Conservation (phyloP, 2,113 vertebrate species). For the Arvicanthis niloticus region DNA sequence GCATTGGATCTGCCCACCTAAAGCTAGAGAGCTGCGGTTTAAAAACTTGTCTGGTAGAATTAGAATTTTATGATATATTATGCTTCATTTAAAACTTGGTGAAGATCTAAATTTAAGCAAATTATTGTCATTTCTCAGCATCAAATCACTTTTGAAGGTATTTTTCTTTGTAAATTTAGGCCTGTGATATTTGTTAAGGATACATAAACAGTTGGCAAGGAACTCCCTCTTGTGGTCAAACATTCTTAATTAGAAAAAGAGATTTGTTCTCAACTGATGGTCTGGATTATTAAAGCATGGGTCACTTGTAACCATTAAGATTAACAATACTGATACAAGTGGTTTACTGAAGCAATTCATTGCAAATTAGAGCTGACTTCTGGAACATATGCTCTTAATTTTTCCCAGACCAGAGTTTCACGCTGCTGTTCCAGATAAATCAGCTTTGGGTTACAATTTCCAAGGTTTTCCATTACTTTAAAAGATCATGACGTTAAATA, state of each 20-base stretch:
- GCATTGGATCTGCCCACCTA: not conserved
- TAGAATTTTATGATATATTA: constrained; percentile 18
- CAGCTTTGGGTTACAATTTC: constrained; percentile 57
- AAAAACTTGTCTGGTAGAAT: constrained; percentile 30
- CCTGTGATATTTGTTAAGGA: constrained; percentile 32
- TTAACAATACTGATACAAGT: constrained; percentile 82
- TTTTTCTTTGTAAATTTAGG: constrained; percentile 70
- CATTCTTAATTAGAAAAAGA: constrained; percentile 83
- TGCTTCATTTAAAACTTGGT: constrained; percentile 41
- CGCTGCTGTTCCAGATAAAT: constrained; percentile 67
- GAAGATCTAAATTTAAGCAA: constrained; percentile 22
- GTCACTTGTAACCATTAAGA: constrained; percentile 83
- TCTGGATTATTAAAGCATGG: constrained; percentile 77
- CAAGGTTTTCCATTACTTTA: constrained; percentile 46
- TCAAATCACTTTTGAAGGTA: not conserved
- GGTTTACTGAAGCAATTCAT: constrained; percentile 80
- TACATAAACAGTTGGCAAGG: constrained; percentile 93
- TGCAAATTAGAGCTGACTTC: constrained; percentile 81
- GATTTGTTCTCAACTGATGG: constrained; percentile 35
- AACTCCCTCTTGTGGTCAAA: constrained; percentile 99
- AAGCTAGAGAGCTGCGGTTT: not conserved
- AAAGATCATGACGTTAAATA: constrained; percentile 48
- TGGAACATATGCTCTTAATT: constrained; percentile 79
- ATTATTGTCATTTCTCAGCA: constrained; percentile 9
- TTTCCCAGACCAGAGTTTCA: constrained; percentile 77